These are phyloP conservation scores for Turnix velox DNA, from an alignment of 2,113 vertebrate species.

Conservation along the genomic window DNA sequence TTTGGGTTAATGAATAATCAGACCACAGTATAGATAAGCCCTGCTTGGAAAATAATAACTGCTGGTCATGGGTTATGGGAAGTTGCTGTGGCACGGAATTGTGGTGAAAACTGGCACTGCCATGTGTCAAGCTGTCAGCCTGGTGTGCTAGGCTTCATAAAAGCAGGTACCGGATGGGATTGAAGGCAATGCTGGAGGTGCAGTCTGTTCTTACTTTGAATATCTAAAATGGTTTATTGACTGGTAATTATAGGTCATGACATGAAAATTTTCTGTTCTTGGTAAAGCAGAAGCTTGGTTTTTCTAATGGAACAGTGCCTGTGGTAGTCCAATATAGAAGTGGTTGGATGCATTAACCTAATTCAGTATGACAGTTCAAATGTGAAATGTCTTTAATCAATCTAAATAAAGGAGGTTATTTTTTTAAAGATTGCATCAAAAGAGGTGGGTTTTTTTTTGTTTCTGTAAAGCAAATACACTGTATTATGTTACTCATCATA, in stretches of 20 bases:
- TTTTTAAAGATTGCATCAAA: background rate
- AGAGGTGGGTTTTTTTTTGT: background rate
- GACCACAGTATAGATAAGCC: background rate
- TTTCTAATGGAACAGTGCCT: background rate
- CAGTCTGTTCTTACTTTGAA: background rate
- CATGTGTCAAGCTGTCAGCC: accelerated
- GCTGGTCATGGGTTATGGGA: background rate
- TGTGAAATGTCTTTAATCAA: background rate
- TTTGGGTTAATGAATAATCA: background rate
- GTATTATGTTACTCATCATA: background rate
- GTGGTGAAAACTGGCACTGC: background rate
- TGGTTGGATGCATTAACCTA: background rate
- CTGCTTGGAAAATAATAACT: background rate
- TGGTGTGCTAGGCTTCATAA: background rate
- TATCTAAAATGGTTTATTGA: background rate
- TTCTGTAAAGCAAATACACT: background rate
- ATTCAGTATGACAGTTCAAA: background rate
- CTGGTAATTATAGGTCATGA: background rate
- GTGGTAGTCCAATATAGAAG: background rate
- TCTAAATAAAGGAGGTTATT: background rate
- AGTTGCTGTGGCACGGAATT: background rate
- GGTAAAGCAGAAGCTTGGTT: background rate
- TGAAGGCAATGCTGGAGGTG: background rate
- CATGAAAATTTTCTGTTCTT: background rate
- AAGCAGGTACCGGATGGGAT: background rate